phyloP scores from a whole-genome alignment of 2,797 vertebrate species.

The Cygnus olor region DNA sequence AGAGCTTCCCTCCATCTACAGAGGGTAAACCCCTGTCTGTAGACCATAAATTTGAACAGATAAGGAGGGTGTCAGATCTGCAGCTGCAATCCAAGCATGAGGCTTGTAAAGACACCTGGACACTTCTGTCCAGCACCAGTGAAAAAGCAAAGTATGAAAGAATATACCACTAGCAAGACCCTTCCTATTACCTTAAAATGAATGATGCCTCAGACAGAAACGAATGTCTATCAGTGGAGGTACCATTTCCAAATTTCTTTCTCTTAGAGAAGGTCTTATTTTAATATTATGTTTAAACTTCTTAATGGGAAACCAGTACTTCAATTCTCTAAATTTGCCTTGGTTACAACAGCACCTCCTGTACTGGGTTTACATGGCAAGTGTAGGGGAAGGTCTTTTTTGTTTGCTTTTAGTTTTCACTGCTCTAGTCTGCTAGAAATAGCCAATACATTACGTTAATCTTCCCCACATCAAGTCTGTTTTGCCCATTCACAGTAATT shows the following conservation, averaged over 20 bases:
- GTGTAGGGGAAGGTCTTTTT: no score
- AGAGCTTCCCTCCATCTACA: neutral
- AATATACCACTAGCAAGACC: rapidly evolving
- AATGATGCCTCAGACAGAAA: neutral
- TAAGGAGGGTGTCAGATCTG: neutral
- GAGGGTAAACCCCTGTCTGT: neutral
- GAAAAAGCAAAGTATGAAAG: neutral
- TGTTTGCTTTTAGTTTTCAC: no score
- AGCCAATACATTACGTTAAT: no score
- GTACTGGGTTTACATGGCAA: neutral
- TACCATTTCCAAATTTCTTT: neutral
- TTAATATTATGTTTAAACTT: neutral
- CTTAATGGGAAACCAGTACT: neutral
- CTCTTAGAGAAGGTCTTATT: neutral
- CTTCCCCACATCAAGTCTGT: no score
- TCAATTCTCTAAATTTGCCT: neutral
- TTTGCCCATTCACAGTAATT: no score
- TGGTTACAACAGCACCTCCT: neutral
- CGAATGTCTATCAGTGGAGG: neutral
- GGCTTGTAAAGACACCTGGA: neutral
- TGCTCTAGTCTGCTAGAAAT: no score
- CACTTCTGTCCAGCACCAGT: neutral
- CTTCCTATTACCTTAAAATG: neutral
- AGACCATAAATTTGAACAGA: neutral
- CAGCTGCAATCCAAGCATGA: neutral